Evolutionary conservation across 2,888 invertebrate genomes (phyloP).

Genomic region (Thyatira batis): DNA sequence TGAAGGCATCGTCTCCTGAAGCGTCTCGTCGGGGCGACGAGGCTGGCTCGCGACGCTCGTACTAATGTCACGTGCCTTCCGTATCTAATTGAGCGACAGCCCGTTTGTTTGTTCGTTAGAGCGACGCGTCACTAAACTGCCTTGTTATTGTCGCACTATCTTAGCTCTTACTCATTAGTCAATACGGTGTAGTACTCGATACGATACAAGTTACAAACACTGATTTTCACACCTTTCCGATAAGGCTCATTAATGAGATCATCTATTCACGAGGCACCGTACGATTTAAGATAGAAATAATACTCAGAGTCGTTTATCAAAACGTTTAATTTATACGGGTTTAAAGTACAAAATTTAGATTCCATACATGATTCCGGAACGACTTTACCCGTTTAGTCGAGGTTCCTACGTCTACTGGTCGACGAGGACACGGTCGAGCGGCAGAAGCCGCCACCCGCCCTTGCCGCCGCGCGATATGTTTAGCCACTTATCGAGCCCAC

Average conservation of each 20-base stretch:
- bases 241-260: slow-evolving; percentile 20
- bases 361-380: neutral
- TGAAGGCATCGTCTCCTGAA: neutral
- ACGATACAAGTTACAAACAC: slow-evolving; percentile 7
- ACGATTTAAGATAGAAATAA: neutral
- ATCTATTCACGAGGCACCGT: slow-evolving; percentile 1
- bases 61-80: neutral
- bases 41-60: neutral
- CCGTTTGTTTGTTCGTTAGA: neutral
- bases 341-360: neutral
- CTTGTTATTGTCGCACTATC: neutral
- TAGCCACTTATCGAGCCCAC: neutral
- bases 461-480: neutral
- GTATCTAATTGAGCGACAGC: neutral
- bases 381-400: neutral
- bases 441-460: no score
- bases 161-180: neutral
- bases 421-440: no score
- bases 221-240: slow-evolving; percentile 36
- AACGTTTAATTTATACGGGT: neutral
- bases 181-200: neutral
- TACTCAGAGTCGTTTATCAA: neutral
- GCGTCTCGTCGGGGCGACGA: neutral
- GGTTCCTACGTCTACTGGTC: neutral
- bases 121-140: no score